Base-by-base conservation (phyloP, 2,888 invertebrate species). In the Saturnia japonica region DNA sequence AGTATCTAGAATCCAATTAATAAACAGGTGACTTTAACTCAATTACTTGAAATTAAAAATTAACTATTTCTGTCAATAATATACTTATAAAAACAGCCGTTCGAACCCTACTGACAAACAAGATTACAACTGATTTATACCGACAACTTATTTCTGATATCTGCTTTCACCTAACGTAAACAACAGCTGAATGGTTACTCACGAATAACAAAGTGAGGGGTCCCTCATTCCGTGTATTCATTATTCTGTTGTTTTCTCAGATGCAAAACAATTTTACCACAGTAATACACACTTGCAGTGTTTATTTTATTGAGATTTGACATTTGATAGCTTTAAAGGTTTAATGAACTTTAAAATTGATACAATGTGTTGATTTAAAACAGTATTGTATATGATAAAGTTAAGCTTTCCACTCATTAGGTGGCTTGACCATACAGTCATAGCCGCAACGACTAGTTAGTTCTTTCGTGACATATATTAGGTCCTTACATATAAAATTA, bases 41-140 rank as follows among this genome's bases (percentile, higher is more conserved):
- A 9, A 28, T 47, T 16, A 47, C 28, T 51, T 45, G 40, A 51
- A 64, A 68, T 51, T 47, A 42, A 66, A 40, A 71, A 25, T 54
- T 45, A 57, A 51, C 54, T 57, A 25, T 54, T 7, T 40, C 25
- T 45, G 62, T 28, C 43, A 16, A 66, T 64, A 76, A 77, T 77
- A 77, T 76, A 78, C 77, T 80, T 81, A 80, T 78, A 83, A 83
- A 85, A 84, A 84, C 84, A 84, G 79, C 80, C 83, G 82, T 83
- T 85, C 81, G 82, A 82, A 82, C 82, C 81, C 80, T 81, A 77
- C 83, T 81, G 82, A 85, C 86, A 88, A 87, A 88, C 87, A 88
- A 87, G 87, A 87, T 88, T 88, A 87, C 79, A 76, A 79, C 80
- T 87, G 87, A 88, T 88, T 88, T 88, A 88, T 89, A 84, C 83